Conservation (phyloP, 2,888 invertebrate genomes). For the Micoletzkya japonica region DNA sequence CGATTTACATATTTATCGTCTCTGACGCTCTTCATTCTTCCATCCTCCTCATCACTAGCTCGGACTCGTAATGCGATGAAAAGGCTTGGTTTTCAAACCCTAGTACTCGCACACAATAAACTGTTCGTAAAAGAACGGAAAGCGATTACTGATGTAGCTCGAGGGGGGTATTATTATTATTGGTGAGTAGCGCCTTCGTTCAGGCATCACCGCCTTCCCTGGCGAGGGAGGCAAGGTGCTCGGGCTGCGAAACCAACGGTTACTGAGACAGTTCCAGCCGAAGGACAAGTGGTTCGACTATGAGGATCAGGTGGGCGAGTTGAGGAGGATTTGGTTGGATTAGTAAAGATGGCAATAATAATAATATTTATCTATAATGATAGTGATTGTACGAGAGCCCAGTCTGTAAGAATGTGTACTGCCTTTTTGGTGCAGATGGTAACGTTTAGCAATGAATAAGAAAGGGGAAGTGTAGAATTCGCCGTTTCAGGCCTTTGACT, state of each 20-base stretch:
- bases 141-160: not conserved
- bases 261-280: constrained; percentile 57
- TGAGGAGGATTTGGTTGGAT: not conserved
- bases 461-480: not conserved
- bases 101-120: no score
- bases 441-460: not conserved
- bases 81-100: no score
- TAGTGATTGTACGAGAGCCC: not conserved
- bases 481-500: constrained; percentile 42
- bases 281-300: constrained; percentile 63
- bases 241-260: constrained; percentile 54
- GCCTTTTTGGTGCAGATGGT: not conserved
- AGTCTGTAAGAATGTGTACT: not conserved
- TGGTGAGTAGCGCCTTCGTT: no score
- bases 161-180: not conserved
- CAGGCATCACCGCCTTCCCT: constrained; percentile 60
- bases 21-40: no score
- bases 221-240: constrained; percentile 56
- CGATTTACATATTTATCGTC: no score
- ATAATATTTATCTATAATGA: not conserved
- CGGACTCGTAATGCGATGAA: no score
- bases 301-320: constrained; percentile 49
- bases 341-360: not conserved
- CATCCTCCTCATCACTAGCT: no score
- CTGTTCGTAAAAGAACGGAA: not conserved